Evolutionary conservation across 2,113 vertebrate genomes (phyloP), one percentile per base, ranked within the genome.

Genomic region (Barbus barbus): DNA sequence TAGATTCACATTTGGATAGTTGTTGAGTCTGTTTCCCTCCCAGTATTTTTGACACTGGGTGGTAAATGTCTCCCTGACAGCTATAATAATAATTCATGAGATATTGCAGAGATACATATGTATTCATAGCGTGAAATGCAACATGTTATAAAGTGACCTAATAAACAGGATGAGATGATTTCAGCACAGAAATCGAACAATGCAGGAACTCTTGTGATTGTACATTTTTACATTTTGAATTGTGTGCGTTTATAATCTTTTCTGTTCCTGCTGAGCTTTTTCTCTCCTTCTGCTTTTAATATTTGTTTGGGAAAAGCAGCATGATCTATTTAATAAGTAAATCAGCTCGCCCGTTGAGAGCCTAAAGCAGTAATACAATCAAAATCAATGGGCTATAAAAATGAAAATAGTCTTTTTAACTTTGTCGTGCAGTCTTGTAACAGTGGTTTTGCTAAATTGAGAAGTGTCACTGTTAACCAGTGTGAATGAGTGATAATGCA

Each of bases 361-460:
- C 72, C 69, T 77, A 41, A 41, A 87, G 85, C 88, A 85, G 71
- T 71, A 81, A 85, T 84, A 26, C 77, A 83, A 77, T 87, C 83
- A 87, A 65, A 85, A 82, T 83, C 88, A 89, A 81, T 83, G 84
- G 73, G 77, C 81, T 86, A 85, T 81, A 58, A 53, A 89, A 67
- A 85, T 87, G 84, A 78, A 78, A 73, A 65, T 73, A 84, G 28
- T 3, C 3, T 80, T 33, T 73, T 74, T 60, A 58, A 36, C 46
- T 53, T 67, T 60, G 61, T 78, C 16, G 14, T 46, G 61, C 18
- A 58, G 48, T 13, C 11, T 4, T 56, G 20, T 9, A 16, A 38
- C 18, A 16, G 31, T 75, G 74, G 1, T 78, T 36, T 78, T 33
- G 1, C 33, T 76, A 13, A 51, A 22, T 36, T 20, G 38, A 48